A percentile compares a stretch with the other conserved stretches of the same genome.
Conservation (phyloP, 2,797 vertebrate genomes). For the Urophycis tenuis region DNA sequence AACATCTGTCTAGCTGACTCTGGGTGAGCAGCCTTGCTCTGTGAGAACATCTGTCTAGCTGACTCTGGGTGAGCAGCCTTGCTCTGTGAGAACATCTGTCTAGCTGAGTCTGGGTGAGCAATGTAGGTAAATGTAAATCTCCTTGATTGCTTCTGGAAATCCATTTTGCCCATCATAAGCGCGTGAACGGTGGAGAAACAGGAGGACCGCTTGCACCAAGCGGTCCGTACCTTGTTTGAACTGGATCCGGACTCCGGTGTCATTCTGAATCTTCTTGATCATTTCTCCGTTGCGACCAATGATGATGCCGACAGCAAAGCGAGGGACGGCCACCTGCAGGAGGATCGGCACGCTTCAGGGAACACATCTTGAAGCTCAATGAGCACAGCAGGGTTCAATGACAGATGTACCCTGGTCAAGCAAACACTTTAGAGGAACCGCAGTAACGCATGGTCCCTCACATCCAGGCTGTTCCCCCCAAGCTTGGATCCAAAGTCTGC, state of each 20-base stretch:
- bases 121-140: too few relatives aligned
- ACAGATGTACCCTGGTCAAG: background rate
- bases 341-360: background rate
- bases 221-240: slow-evolving; percentile 86
- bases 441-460: slow-evolving; percentile 45
- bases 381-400: background rate
- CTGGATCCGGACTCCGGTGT: slow-evolving; percentile 96
- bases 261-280: slow-evolving; percentile 99
- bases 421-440: background rate
- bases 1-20: too few relatives aligned
- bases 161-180: too few relatives aligned
- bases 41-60: too few relatives aligned
- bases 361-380: background rate
- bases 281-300: slow-evolving; percentile 98
- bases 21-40: too few relatives aligned
- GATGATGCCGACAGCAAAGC: slow-evolving; percentile 96
- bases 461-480: slow-evolving; percentile 91
- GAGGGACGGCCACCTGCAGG: slow-evolving; percentile 86
- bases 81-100: too few relatives aligned
- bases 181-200: too few relatives aligned
- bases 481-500: slow-evolving; percentile 88
- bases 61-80: too few relatives aligned
- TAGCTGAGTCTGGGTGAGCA: too few relatives aligned
- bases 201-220: too few relatives aligned
- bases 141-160: too few relatives aligned